phyloP scores from a whole-genome alignment of 2,113 vertebrate genomes.

The Drymodes brunneopygia region DNA sequence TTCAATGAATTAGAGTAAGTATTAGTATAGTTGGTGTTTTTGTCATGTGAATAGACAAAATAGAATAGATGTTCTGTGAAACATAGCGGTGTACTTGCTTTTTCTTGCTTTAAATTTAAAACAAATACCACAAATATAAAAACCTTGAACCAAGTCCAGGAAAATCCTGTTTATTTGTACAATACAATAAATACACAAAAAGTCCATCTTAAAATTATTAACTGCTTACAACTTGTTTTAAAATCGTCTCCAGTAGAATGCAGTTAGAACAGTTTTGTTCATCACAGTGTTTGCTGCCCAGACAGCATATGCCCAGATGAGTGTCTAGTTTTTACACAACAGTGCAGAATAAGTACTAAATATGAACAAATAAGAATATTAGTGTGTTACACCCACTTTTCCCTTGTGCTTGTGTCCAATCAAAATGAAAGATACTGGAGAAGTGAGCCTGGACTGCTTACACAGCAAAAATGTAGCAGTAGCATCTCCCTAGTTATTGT shows the following conservation, averaged over 20 bases:
- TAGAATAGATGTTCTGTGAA: constrained; percentile 10
- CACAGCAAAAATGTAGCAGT: background rate
- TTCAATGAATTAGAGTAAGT: constrained; percentile 10
- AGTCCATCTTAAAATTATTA: background rate
- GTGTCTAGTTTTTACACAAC: background rate
- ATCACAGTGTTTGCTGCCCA: background rate
- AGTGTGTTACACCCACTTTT: background rate
- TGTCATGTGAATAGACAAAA: background rate
- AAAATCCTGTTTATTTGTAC: background rate
- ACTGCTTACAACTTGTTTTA: background rate
- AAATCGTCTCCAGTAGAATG: background rate
- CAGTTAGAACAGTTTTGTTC: background rate
- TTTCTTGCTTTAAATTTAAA: constrained; percentile 1
- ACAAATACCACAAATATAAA: background rate
- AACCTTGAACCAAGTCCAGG: background rate
- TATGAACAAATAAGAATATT: background rate
- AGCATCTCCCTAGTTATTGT: background rate
- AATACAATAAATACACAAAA: background rate
- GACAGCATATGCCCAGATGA: background rate
- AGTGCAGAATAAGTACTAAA: background rate
- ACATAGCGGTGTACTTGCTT: background rate
- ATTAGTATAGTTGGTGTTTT: background rate
- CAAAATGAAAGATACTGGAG: background rate
- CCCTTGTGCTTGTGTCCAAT: background rate
- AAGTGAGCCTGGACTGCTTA: background rate